Evolutionary conservation across 2,888 invertebrate genomes (phyloP).

Genomic region (Anagyrus pseudococci): DNA sequence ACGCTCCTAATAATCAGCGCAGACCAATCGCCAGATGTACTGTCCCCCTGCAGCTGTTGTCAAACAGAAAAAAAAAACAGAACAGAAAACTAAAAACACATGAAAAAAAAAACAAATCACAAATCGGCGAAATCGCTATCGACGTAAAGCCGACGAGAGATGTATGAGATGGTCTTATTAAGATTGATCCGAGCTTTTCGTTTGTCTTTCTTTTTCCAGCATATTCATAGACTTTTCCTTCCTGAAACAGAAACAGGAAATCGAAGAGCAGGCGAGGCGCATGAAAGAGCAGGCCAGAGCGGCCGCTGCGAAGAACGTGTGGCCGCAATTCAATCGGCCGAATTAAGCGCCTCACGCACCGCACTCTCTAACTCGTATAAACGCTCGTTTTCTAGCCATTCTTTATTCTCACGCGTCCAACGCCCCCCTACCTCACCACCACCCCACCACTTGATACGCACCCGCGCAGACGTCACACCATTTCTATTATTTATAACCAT

Average conservation of each 20-base stretch:
- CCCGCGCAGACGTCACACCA: no score
- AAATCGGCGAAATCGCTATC: slow-evolving; percentile 1
- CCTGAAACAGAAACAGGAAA: slow-evolving; percentile 75
- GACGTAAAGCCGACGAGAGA: slow-evolving; percentile 8
- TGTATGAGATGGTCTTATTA: slow-evolving; percentile 19
- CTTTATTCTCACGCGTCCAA: neutral
- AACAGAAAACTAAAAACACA: neutral
- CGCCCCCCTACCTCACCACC: neutral
- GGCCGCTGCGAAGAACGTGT: slow-evolving; percentile 58
- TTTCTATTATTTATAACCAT: no score
- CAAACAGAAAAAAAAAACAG: slow-evolving; percentile 1
- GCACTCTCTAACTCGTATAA: slow-evolving; percentile 2
- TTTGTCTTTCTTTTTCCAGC: slow-evolving; percentile 65
- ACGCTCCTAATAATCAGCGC: no score
- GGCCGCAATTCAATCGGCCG: slow-evolving; percentile 61
- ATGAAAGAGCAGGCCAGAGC: slow-evolving; percentile 61
- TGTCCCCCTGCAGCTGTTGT: no score
- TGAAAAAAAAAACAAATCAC: slow-evolving; percentile 4
- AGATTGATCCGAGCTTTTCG: slow-evolving; percentile 35
- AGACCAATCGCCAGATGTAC: no score
- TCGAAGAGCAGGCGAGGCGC: slow-evolving; percentile 68
- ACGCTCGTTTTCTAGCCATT: slow-evolving; percentile 4
- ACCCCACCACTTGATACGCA: no score
- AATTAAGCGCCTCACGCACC: slow-evolving; percentile 34
- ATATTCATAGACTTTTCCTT: slow-evolving; percentile 86